phyloP scores from a whole-genome alignment of 2,888 invertebrate species.

The Cheilosia soror region DNA sequence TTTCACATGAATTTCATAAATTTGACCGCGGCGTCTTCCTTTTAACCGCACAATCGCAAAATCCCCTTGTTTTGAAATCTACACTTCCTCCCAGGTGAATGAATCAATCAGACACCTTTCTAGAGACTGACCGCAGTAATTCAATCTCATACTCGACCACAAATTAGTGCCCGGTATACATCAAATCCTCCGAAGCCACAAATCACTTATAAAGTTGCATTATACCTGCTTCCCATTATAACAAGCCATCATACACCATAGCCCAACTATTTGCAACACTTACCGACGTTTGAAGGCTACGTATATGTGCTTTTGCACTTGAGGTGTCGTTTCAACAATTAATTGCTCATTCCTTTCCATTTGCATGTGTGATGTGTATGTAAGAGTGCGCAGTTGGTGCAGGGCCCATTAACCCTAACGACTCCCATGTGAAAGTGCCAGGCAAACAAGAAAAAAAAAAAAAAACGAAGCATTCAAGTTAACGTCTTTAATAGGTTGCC shows the following conservation, averaged over 20 bases:
- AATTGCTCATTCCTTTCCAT: conserved; percentile 36
- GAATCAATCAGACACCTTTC: conserved; percentile 7
- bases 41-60: too few relatives aligned
- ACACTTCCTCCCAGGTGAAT: neutral
- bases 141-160: conserved; percentile 19
- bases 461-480: conserved; percentile 22
- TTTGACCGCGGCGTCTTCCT: too few relatives aligned
- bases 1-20: too few relatives aligned
- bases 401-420: conserved; percentile 26
- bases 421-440: conserved; percentile 25
- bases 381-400: neutral
- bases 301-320: conserved; percentile 23
- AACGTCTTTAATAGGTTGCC: conserved; percentile 23
- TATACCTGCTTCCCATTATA: neutral
- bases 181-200: conserved; percentile 25
- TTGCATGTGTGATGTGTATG: neutral
- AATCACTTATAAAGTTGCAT: conserved; percentile 33
- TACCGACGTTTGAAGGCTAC: conserved; percentile 6
- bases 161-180: conserved; percentile 14
- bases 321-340: conserved; percentile 56
- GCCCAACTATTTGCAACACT: conserved; percentile 17
- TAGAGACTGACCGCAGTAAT: conserved; percentile 1
- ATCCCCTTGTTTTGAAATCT: neutral
- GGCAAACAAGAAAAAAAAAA: too few relatives aligned
- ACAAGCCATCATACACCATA: neutral